Conservation (phyloP, 2,888 invertebrate genomes). For the Nomada flava region DNA sequence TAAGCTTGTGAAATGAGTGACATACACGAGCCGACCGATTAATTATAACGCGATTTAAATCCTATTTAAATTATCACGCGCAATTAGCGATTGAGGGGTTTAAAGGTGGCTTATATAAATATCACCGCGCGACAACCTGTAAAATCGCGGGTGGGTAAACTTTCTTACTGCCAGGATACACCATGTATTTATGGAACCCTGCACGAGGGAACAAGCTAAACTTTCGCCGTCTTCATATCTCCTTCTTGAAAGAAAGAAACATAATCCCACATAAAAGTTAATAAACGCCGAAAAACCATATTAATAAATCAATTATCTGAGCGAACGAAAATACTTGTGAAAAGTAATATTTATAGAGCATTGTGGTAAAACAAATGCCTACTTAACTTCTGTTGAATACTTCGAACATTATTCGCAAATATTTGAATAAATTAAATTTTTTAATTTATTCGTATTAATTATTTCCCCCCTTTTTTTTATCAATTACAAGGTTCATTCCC, state of each 20-base stretch:
- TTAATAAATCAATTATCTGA: neutral
- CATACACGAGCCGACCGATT: slow-evolving; percentile 28
- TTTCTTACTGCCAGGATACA: slow-evolving; percentile 53
- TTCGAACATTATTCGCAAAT: too few species aligned
- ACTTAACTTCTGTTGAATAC: too few species aligned
- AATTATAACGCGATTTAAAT: slow-evolving; percentile 58
- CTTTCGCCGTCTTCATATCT: slow-evolving; percentile 6
- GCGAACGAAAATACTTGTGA: slow-evolving; percentile 1
- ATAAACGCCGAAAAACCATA: neutral
- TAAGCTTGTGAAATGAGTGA: slow-evolving; percentile 33
- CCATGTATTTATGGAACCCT: slow-evolving; percentile 57
- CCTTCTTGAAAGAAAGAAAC: neutral
- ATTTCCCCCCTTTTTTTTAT: too few species aligned
- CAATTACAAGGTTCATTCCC: too few species aligned
- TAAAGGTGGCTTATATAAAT: slow-evolving; percentile 57
- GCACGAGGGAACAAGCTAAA: slow-evolving; percentile 31
- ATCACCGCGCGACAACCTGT: slow-evolving; percentile 46
- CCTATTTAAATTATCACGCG: slow-evolving; percentile 54
- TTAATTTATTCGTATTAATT: too few species aligned
- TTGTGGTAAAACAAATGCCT: too few species aligned
- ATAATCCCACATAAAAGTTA: neutral
- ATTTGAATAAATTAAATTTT: too few species aligned
- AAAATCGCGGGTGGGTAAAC: slow-evolving; percentile 59
- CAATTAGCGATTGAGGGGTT: slow-evolving; percentile 59
- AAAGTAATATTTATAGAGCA: neutral